Evolutionary conservation across 92 coral and sea anemone genomes (phyloP).

Genomic region (Parazoanthus swiftii): DNA sequence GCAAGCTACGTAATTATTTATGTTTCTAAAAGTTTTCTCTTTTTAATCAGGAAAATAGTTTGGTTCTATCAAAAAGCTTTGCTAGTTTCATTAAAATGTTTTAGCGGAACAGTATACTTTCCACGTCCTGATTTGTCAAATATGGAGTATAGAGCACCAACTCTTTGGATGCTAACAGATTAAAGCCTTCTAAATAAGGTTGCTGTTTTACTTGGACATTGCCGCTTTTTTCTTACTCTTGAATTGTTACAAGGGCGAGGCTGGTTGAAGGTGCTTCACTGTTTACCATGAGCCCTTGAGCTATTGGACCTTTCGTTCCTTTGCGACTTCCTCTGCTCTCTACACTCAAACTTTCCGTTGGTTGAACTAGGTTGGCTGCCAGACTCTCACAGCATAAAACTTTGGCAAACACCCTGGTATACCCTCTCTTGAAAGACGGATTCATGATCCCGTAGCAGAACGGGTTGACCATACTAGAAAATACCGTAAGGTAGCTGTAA

Average conservation of each 20-base stretch:
- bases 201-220: background rate
- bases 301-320: background rate
- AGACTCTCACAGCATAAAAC: background rate
- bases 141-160: no score
- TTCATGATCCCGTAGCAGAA: slow-evolving; percentile 61
- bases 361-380: background rate
- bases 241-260: background rate
- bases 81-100: no score
- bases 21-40: no score
- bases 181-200: background rate
- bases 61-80: no score
- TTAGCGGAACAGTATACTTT: no score
- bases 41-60: no score
- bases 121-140: no score
- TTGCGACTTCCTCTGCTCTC: background rate
- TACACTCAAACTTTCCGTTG: background rate
- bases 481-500: slow-evolving; percentile 47
- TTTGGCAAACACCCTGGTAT: slow-evolving; percentile 33
- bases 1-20: no score
- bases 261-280: background rate
- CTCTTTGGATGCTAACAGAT: background rate
- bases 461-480: slow-evolving; percentile 59
- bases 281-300: background rate
- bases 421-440: slow-evolving; percentile 55
- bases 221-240: background rate